Base-by-base conservation (phyloP, 2,888 invertebrate species). In the Zygothrica quintamaculata region DNA sequence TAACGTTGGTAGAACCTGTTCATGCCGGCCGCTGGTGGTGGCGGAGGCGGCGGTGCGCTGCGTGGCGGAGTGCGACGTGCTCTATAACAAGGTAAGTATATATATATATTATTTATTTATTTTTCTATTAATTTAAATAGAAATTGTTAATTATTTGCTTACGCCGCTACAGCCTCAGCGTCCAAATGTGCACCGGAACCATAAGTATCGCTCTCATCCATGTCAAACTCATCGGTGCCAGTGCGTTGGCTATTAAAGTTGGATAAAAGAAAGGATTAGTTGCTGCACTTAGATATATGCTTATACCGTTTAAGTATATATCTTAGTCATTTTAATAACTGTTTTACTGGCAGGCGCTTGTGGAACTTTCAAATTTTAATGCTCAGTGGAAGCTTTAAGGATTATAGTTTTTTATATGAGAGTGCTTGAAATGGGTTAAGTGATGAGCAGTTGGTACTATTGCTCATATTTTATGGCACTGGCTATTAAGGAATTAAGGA, bases 1-100 rank as follows among this genome's bases (percentile, higher is more conserved):
- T 88, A 89, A 85, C 89, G 89, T 88, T 85, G 84, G 77, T 84
- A 87, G 82, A 89, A 90, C 90, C 90, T 90, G 88, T 88, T 90
- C 87, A 79, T 70, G 77, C 85, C 78, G 74, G 88, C 77, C 67
- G 84, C 57, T 18, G 89, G 86, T n/a, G 89, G 89, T 7, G 90
- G 90, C 39, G 89, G 89, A 50, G 90, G 90, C 50, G 90, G 89
- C 22, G 89, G 90, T 15, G 90, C 90, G 33, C 87, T 76, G 52
- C 89, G 87, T 33, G 90, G 90, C 65, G 90, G 90, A 64, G 90
- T 90, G 43, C 89, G 88, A 58, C 90, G 88, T 4, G 89, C 89
- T 57, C 90, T 90, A 44, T 16, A 84, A 77, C 7, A 26, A 1
- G 9, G 26, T 0, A 25, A 9, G 1, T 7, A 39, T 15, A 48